Evolutionary conservation across 1,140 invertebrate genomes (phyloP).

Genomic region (Penaeus indicus): DNA sequence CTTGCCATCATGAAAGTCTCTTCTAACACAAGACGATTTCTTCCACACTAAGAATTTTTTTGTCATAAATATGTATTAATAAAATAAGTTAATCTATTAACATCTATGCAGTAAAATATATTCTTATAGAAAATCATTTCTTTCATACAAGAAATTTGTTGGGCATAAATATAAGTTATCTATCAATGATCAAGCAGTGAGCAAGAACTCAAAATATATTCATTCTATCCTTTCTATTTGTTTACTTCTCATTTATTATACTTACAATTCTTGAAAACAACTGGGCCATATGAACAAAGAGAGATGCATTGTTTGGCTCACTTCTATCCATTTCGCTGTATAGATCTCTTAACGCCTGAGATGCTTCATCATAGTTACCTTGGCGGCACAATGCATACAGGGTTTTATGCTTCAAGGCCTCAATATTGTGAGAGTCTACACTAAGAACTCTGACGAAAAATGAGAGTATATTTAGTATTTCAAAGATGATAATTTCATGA

Average conservation of each 20-base stretch:
- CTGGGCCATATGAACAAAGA: slow-evolving; percentile 80
- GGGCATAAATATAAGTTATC: background rate
- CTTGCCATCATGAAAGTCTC: slow-evolving; percentile 82
- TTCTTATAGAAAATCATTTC: slow-evolving; percentile 79
- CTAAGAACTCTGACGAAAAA: slow-evolving; percentile 73
- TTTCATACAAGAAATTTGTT: slow-evolving; percentile 75
- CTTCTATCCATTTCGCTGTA: slow-evolving; percentile 75
- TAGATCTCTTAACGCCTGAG: slow-evolving; percentile 78
- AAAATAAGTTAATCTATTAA: background rate
- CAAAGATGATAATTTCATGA: too few relatives aligned
- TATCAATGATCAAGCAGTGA: too few relatives aligned
- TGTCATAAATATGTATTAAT: background rate
- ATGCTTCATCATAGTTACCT: slow-evolving; percentile 81
- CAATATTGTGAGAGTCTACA: slow-evolving; percentile 81
- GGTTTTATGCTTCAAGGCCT: slow-evolving; percentile 81
- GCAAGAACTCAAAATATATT: too few relatives aligned
- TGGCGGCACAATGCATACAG: slow-evolving; percentile 82
- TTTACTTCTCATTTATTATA: background rate
- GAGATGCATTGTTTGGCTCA: slow-evolving; percentile 81
- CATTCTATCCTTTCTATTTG: too few relatives aligned
- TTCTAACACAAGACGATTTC: slow-evolving; percentile 79
- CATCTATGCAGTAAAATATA: background rate
- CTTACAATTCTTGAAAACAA: slow-evolving; percentile 81
- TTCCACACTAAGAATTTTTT: slow-evolving; percentile 75
- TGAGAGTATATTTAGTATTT: background rate